Evolutionary conservation across 1,140 invertebrate species (phyloP), one percentile per base, ranked within the genome.

Genomic region (Papilio machaon): DNA sequence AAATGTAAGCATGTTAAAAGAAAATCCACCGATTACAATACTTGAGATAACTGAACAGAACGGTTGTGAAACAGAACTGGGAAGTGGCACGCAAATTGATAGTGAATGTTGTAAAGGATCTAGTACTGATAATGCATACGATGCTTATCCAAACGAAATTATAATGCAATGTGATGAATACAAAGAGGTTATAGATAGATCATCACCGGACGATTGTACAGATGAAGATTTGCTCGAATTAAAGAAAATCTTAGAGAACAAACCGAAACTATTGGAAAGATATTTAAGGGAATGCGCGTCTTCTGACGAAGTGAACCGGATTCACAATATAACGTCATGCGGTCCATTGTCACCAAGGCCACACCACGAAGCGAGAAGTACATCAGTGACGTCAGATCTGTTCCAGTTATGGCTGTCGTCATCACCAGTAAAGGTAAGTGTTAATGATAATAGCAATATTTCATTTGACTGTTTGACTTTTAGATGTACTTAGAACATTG

Each of bases 341-440:
- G 90, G 91, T 6, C 92, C 95, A 1, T 89, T 95, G 64, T 95
- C 95, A 10, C 96, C 96, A 79, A 95, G 97, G 70, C 93, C 91
- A 0, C 89, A 85, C 47, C 91, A 94, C 76, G 91, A 94, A 75
- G 93, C 93, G 0, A 81, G 93, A 73, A 94, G 93, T 84, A 97
- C 97, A 80, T 98, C 97, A 67, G 97, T 98, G 52, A 98, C 97
- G 9, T 97, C 97, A 73, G 97, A 98, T 88, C 95, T 98, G 64
- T 98, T 98, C 90, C 97, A 98, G 87, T 95, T 96, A 77, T 98
- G 97, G 97, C 94, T 98, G 88, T 96, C 97, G 19, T 96, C 96
- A 46, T 97, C 96, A 80, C 97, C 97, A 2, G 95, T 96, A 92
- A 96, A 96, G 96, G 96, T 97, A 58, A 85, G 92, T 87, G 80